phyloP scores from a whole-genome alignment of 2,113 vertebrate genomes.

The Cyphomyrus plagiostoma region DNA sequence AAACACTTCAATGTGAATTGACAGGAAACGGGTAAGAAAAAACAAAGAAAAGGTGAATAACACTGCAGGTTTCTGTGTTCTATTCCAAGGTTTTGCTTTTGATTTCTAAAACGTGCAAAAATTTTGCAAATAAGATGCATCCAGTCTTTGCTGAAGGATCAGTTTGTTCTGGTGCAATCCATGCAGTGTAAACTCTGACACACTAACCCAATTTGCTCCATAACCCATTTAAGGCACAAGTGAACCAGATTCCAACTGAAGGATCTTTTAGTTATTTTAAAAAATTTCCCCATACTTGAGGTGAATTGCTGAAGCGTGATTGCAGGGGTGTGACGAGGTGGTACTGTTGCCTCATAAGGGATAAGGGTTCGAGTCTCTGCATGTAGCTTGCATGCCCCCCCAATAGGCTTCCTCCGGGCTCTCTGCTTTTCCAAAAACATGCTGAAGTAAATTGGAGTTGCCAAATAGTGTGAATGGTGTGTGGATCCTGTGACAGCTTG shows the following conservation, averaged over 20 bases:
- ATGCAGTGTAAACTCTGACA: background rate
- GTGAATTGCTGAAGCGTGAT: background rate
- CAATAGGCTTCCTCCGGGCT: background rate
- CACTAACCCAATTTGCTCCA: background rate
- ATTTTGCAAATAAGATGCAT: background rate
- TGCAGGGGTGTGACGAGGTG: background rate
- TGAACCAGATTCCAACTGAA: background rate
- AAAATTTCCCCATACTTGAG: background rate
- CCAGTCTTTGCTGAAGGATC: background rate
- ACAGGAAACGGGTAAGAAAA: background rate
- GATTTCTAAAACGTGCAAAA: background rate
- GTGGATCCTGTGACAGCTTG: background rate
- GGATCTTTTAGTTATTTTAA: background rate
- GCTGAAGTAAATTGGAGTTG: background rate
- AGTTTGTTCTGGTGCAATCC: background rate
- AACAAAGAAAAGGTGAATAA: background rate
- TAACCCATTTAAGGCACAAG: background rate
- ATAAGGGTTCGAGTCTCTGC: background rate
- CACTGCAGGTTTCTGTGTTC: background rate
- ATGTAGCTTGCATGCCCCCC: background rate
- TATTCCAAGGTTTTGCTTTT: background rate
- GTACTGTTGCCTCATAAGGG: background rate
- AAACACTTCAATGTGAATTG: background rate
- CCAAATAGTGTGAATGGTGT: background rate
- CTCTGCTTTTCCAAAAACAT: background rate